Conservation (phyloP, 2,113 vertebrate species). For the Poecile atricapillus region DNA sequence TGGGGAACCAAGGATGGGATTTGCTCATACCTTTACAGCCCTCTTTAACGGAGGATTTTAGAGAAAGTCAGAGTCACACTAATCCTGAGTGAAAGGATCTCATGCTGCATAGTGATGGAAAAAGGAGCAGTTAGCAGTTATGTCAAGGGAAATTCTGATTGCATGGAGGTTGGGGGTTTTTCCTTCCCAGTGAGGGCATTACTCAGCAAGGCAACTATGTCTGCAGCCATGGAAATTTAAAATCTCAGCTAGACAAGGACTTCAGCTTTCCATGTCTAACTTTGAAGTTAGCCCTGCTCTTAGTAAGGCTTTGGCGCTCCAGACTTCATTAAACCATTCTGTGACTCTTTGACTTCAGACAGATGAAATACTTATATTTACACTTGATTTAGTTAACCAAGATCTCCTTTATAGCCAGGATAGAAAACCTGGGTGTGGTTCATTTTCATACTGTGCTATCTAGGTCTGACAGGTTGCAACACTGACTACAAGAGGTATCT, state of each 20-base stretch:
- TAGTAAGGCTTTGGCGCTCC: not conserved
- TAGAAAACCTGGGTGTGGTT: not conserved
- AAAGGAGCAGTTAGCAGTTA: not conserved
- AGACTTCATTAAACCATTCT: not conserved
- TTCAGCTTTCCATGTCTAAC: not conserved
- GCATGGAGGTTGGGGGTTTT: not conserved
- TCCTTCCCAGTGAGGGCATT: not conserved
- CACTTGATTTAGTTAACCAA: not conserved
- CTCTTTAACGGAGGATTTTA: not conserved
- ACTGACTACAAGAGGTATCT: not conserved
- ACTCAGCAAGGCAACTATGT: not conserved
- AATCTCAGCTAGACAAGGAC: not conserved
- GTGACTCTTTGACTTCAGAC: not conserved
- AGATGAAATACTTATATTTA: not conserved
- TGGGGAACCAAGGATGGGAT: not conserved
- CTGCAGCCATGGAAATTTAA: not conserved
- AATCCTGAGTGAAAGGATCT: not conserved
- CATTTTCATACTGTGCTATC: not conserved
- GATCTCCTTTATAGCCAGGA: not conserved
- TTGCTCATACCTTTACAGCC: not conserved
- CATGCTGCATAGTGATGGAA: not conserved
- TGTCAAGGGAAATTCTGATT: not conserved
- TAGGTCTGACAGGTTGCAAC: not conserved
- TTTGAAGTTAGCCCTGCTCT: not conserved
- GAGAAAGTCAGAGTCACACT: not conserved